phyloP scores from a whole-genome alignment of 2,113 vertebrate genomes.

The Dromaius novaehollandiae region DNA sequence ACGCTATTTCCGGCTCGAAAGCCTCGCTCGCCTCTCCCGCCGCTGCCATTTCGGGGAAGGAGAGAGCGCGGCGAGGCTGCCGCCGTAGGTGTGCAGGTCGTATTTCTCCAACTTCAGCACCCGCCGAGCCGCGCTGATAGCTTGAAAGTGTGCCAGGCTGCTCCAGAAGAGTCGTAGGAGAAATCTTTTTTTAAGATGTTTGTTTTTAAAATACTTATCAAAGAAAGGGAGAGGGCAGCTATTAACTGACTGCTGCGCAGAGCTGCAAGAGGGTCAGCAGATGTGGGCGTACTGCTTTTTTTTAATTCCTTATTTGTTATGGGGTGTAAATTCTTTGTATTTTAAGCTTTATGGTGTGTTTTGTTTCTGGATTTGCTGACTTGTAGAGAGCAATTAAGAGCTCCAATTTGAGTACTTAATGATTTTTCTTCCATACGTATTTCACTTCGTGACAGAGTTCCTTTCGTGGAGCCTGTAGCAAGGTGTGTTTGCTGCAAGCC shows the following conservation, averaged over 20 bases:
- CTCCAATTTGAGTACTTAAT: neutral
- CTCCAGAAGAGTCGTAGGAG: constrained; percentile 30
- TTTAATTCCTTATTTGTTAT: neutral
- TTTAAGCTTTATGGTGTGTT: constrained; percentile 49
- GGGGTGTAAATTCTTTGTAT: constrained; percentile 15
- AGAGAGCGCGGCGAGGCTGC: neutral
- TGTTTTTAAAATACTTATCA: constrained; percentile 50
- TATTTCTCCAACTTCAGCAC: neutral
- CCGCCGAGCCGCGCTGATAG: neutral
- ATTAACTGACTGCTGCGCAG: neutral
- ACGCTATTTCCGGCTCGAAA: constrained; percentile 58
- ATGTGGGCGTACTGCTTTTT: neutral
- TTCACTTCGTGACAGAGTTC: neutral
- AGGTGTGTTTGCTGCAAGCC: constrained; percentile 1
- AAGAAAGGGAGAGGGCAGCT: neutral
- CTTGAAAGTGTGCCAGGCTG: constrained; percentile 26
- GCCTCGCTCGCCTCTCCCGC: neutral
- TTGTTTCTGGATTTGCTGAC: constrained; percentile 40
- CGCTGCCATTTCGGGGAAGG: constrained; percentile 41
- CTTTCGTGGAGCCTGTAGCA: neutral
- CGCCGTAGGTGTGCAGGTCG: neutral
- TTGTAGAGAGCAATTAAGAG: constrained; percentile 31
- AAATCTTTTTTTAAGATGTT: constrained; percentile 36
- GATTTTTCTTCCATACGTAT: constrained; percentile 37
- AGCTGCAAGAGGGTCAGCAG: constrained; percentile 6